Percentiles rank a stretch among this genome's conserved stretches.
These are phyloP conservation scores for Australoheros scitulus DNA, from an alignment of 2,113 vertebrate species.

Conservation along the genomic window DNA sequence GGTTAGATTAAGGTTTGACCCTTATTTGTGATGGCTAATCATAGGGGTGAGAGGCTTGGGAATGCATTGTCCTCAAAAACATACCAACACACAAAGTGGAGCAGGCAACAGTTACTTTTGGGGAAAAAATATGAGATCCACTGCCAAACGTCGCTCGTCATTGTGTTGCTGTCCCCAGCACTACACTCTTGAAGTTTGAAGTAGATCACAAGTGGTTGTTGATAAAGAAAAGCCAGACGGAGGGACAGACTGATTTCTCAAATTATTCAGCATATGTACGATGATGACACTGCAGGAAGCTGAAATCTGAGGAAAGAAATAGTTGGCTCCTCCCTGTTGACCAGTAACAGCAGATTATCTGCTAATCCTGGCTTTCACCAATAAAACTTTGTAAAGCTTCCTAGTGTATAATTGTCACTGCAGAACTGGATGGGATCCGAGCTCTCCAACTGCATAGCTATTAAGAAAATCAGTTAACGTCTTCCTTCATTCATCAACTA, in stretches of 20 bases:
- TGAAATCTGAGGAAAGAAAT: background rate
- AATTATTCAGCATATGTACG: background rate
- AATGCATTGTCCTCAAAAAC: background rate
- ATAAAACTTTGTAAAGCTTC: background rate
- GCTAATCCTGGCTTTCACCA: background rate
- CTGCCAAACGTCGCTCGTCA: background rate
- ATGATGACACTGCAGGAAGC: background rate
- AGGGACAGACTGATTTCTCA: background rate
- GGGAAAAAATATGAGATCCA: background rate
- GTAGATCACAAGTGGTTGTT: background rate
- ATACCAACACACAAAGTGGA: background rate
- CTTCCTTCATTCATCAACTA: background rate
- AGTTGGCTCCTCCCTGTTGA: no score
- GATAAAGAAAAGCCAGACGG: background rate
- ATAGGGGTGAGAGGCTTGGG: no score
- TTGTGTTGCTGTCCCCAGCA: background rate
- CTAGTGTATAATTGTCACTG: background rate
- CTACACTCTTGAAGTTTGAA: background rate
- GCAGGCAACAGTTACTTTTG: background rate
- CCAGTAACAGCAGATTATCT: background rate
- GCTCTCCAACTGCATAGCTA: rapidly evolving
- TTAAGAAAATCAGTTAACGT: background rate
- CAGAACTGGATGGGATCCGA: background rate
- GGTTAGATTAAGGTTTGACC: no score
- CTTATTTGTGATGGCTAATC: background rate